Evolutionary conservation across 2,113 vertebrate species (phyloP), one percentile per base, ranked within the genome.

Genomic region (Panthera tigris): DNA sequence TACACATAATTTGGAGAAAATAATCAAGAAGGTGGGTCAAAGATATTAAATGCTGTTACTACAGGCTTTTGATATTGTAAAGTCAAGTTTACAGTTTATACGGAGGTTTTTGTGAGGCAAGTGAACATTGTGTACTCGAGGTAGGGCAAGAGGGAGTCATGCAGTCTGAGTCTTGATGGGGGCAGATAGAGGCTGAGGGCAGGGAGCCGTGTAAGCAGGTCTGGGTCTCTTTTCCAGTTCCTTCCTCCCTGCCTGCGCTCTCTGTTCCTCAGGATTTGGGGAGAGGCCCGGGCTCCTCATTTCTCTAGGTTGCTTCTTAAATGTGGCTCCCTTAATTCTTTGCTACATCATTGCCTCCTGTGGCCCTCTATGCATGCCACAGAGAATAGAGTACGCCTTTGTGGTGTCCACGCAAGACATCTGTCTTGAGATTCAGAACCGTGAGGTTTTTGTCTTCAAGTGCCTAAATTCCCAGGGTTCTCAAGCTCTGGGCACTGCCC

Each of bases 1-100:
- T 71, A 71, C 83, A 68, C 48, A 63, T 81, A 96, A 87, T 94
- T 97, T 95, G 92, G 84, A 95, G 90, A 91, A 89, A 95, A 89
- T 94, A 82, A 90, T 97, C 81, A 48, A 41, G 80, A 95, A 97
- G 88, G 80, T 69, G 27, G 76, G 15, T 73, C 48, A 85, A 25
- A 88, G 87, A 92, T 80, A 81, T n/a, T 96, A 57, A 86, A 55
- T 52, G 61, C 39, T 57, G 19, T 81, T 52, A n/a, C 68, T 41
- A 12, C 16, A 45, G 33, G 61, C 50, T 92, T 92, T 88, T 76
- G 41, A 29, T 89, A 82, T 73, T 89, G 7, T 83, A 36, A 92
- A 48, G 90, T 25, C 73, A 39, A 41, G 14, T 61, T 50, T 88
- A 68, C 21, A 50, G 74, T 92, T 96, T 65, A n/a, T 73, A 11